Evolutionary conservation across 2,888 invertebrate genomes (phyloP).

Genomic region (Chrysina gloriosa): DNA sequence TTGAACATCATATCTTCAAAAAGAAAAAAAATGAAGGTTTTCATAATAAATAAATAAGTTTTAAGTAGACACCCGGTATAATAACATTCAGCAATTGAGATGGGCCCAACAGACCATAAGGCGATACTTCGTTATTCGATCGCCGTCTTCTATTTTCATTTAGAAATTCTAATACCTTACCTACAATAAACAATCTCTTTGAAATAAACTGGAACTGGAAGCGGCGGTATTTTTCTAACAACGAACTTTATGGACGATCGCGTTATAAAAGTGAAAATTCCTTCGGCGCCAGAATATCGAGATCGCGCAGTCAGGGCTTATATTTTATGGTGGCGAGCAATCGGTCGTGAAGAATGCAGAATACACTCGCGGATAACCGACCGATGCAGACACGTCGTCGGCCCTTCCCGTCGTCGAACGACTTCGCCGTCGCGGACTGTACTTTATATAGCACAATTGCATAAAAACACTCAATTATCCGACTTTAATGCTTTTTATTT

Average conservation of each 20-base stretch:
- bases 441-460: constrained; percentile 49
- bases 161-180: too few relatives aligned
- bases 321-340: constrained; percentile 56
- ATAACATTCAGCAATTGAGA: too few relatives aligned
- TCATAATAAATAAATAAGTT: too few relatives aligned
- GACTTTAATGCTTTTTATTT: not conserved
- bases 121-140: too few relatives aligned
- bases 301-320: constrained; percentile 54
- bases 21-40: too few relatives aligned
- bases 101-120: too few relatives aligned
- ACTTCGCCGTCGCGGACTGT: constrained; percentile 41
- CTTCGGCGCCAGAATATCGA: constrained; percentile 56
- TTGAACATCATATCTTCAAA: too few relatives aligned
- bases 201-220: too few relatives aligned
- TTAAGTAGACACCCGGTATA: too few relatives aligned
- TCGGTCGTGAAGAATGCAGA: constrained; percentile 58
- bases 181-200: too few relatives aligned
- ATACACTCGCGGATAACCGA: constrained; percentile 52
- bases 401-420: not conserved
- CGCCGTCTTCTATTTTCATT: too few relatives aligned
- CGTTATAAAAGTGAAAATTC: constrained; percentile 57
- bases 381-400: constrained; percentile 21
- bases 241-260: constrained; percentile 32
- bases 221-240: not conserved
- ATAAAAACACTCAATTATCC: constrained; percentile 40